A percentile compares a stretch with the other conserved stretches of the same genome.
Conservation (phyloP, 2,113 vertebrate species). For the Poicephalus meyeri region DNA sequence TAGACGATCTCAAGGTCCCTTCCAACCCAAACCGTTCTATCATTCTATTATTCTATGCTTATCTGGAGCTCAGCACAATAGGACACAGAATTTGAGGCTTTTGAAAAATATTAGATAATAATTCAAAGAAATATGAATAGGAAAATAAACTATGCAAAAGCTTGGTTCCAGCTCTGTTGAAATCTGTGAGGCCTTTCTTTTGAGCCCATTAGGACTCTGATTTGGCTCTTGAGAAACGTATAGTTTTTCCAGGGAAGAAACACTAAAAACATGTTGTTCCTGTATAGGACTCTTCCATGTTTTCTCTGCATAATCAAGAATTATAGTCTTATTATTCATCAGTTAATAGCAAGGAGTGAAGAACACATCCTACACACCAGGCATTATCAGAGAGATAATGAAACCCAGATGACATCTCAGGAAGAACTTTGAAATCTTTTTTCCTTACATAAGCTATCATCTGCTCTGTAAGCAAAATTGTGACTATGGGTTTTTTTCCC, state of each 20-base stretch:
- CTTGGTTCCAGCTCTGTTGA: background rate
- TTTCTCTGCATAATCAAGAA: background rate
- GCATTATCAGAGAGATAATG: background rate
- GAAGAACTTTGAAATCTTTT: constrained; percentile 1
- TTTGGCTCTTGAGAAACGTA: background rate
- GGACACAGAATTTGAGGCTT: background rate
- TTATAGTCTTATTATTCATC: background rate
- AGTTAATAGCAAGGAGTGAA: background rate
- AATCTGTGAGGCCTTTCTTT: background rate
- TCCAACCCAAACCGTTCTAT: background rate
- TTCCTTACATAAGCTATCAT: background rate
- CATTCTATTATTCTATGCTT: background rate
- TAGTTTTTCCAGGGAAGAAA: background rate
- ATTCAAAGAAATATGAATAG: background rate
- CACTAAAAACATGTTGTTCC: background rate
- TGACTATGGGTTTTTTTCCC: background rate
- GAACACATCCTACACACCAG: background rate
- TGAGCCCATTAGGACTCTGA: background rate
- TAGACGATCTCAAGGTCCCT: background rate
- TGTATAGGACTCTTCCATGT: background rate
- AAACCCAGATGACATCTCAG: constrained; percentile 33
- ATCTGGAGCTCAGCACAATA: background rate
- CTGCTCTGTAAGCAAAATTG: background rate
- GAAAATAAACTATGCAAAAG: background rate
- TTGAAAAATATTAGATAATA: background rate